Base-by-base conservation (phyloP, 2,113 vertebrate species). In the Marcusenius ussheri region DNA sequence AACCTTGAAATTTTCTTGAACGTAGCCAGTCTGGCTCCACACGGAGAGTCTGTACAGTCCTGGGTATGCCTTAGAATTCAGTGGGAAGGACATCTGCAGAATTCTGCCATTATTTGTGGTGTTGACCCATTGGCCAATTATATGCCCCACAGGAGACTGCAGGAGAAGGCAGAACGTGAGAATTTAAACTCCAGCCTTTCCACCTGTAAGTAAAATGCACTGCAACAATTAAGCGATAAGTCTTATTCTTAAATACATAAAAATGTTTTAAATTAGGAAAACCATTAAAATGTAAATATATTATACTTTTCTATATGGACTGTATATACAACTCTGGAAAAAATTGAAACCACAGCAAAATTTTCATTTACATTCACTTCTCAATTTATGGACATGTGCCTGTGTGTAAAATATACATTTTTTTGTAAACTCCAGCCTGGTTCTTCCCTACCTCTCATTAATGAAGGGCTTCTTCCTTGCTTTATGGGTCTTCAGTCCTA, bases 61-160 rank as follows among this genome's bases (percentile, higher is more conserved):
- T 45, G 49, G 21, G 31, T 17, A 3, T 3, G 87, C 53, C 19
- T 88, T 45, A 42, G 87, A 66, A 62, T 62, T 88, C 87, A 88
- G 87, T 24, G 56, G 87, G 87, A 53, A 66, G 19, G 87, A 88
- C 53, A 88, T 21, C 56, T 88, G 87, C 87, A 88, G 31, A 88
- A 88, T 45, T 19, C 24, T 88, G 19, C 87, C 56, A 88, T 58
- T 66, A 24, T 35, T 88, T 24, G 87, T 88, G 35, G 39, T 46
- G 31, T 88, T 88, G 21, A 66, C 7, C 87, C 87, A 88, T 56
- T 88, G 87, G 19, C 53, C 87, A 88, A 88, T 88, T 45, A 39
- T 58, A 31, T 62, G 87, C 2, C 87, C 53, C 24, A 15, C 35
- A 21, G 87, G 56, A 46, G 49, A 42, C 87, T 88, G 56, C 7